Base-by-base conservation (phyloP, 2,888 invertebrate genomes). In the Mythimna lalbum region DNA sequence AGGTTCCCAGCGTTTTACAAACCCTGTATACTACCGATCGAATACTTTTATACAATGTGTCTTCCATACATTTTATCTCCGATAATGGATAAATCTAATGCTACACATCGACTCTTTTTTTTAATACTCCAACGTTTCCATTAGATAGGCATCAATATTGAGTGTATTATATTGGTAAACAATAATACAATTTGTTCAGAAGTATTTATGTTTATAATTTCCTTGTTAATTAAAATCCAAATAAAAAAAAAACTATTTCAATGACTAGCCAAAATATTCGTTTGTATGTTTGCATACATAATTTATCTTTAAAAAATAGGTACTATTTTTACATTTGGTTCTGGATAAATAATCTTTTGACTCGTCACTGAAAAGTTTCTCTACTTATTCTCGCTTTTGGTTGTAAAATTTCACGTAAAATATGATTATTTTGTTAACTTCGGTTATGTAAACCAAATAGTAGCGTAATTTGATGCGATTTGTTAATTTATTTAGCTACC, bases 391-490 rank as follows among this genome's bases (percentile, higher is more conserved):
- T n/a, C 68, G 55, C 31, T 65, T 63, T 67, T 62, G 43, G 27
- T 75, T 76, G 55, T 68, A 47, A 55, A 63, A 68, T 59, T 65
- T 62, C 50, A 52, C 21, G 2, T 23, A 23, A 71, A 62, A 55
- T 59, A 64, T 65, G 43, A 52, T 50, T 62, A 52, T 63, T 66
- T 63, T n/a, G 61, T 65, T 62, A 62, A 57, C 39, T 63, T 75
- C n/a, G 55, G 49, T 65, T 72, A 49, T 63, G 82, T 81, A 83
- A 89, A 87, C 91, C 91, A 93, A 93, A 92, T 89, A 86, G 55
- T 86, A 88, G 87, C 77, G 57, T 87, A 86, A 82, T 87, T 88
- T 82, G 88, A 88, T 90, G 90, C 87, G 81, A 85, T 81, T 84
- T 81, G 79, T 86, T 86, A 80, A 83, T 85, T 89, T 85, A 83